These are phyloP conservation scores for Cylindroiulus punctatus DNA, from an alignment of 2,888 invertebrate genomes.

Conservation along the genomic window DNA sequence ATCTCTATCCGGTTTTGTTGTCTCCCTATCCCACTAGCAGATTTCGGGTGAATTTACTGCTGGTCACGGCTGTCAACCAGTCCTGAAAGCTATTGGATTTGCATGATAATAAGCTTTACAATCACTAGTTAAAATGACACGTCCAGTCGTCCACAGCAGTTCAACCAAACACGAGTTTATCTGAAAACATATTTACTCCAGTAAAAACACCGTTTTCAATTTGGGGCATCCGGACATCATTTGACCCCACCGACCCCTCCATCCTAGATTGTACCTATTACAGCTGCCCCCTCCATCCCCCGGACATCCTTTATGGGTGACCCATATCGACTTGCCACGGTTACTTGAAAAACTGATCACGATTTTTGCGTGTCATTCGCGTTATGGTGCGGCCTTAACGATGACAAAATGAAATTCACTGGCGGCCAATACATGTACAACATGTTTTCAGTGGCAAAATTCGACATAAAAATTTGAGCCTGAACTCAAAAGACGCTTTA, in stretches of 20 bases:
- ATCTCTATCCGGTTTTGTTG: slow-evolving; percentile 29
- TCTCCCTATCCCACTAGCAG: background rate
- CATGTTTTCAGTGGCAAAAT: background rate
- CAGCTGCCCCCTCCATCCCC: background rate
- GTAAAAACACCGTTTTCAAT: background rate
- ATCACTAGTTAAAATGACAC: background rate
- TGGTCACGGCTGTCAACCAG: background rate
- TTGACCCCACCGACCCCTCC: slow-evolving; percentile 6
- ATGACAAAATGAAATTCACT: background rate
- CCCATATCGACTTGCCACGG: background rate
- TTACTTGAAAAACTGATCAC: background rate
- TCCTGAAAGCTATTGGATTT: background rate
- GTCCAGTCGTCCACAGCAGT: background rate
- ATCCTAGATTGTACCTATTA: background rate
- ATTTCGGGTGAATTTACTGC: background rate
- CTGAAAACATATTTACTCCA: background rate
- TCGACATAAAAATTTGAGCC: background rate
- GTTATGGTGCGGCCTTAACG: no score
- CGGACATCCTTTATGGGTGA: slow-evolving; percentile 38
- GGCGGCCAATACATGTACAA: background rate
- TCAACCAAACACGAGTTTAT: background rate
- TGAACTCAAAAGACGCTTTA: background rate
- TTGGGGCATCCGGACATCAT: slow-evolving; percentile 19
- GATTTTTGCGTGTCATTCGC: background rate
- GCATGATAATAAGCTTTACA: background rate